Evolutionary conservation across 2,888 invertebrate genomes (phyloP), one percentile per base, ranked within the genome.

Genomic region (Sericinus montela): DNA sequence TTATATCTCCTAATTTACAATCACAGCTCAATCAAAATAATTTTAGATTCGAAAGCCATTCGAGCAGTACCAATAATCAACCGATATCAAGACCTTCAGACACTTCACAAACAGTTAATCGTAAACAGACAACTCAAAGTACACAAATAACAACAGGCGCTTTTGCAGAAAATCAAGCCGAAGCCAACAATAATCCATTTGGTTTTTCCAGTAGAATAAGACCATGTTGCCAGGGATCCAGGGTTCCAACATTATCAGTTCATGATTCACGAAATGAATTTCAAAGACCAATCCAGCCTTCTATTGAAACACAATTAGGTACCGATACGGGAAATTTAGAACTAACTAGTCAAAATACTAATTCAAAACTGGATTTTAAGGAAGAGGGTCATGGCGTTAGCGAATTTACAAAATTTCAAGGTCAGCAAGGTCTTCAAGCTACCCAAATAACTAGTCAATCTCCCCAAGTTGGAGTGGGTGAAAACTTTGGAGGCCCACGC

Each of bases 401-500:
- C 54, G 56, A 29, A 61, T 30, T 56, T 30, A 48, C 45, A 42
- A 38, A 25, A 6, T 3, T 42, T 48, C 45, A 51, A 8, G 49
- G 41, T 9, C 51, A 54, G 39, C 50, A 57, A 37, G 45, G 13
- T n/a, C 25, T 42, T 7, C 62, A 64, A 43, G 45, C 50, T 35
- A 23, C 52, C 4, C 62, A 56, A 28, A 53, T 62, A 37, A 47
- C 60, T 50, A 50, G 50, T 50, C 50, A 50, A 16, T 19, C 34
- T 4, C 62, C 72, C 15, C 19, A 35, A 6, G 60, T 62, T 23
- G 80, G 73, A 1, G 63, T 67, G 50, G 72, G 73, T 1, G 84
- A 85, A 54, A 46, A 64, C n/a, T 87, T 87, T 14, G 75, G 72
- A 30, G 80, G 74, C 13, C 67, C 77, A 0, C 62, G 80, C 53